Percentiles rank a stretch among this genome's conserved stretches.
Conservation (phyloP, 2,888 invertebrate genomes). For the Koerneria pararmatus region DNA sequence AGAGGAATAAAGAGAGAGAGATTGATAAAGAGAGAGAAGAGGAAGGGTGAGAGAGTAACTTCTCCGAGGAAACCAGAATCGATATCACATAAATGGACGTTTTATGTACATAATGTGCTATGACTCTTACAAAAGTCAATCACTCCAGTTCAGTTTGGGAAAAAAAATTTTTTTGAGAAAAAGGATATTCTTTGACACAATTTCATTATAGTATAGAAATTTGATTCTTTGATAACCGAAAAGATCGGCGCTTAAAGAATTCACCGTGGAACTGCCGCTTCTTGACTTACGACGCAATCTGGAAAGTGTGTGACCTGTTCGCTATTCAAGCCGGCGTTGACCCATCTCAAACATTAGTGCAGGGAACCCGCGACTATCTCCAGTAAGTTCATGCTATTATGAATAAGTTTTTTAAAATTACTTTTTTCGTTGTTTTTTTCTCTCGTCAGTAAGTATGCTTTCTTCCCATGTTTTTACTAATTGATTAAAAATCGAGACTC, state of each 20-base stretch:
- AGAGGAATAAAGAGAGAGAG: slow-evolving; percentile 9
- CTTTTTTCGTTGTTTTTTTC: too few species aligned
- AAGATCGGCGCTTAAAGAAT: slow-evolving; percentile 2
- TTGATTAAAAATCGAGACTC: too few species aligned
- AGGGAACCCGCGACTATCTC: slow-evolving; percentile 20
- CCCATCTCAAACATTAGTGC: slow-evolving; percentile 17
- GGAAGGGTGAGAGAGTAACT: neutral
- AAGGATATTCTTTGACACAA: neutral
- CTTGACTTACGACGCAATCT: slow-evolving; percentile 16
- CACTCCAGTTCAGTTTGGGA: neutral
- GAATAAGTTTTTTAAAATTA: too few species aligned
- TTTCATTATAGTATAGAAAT: neutral
- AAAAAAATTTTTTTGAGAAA: too few species aligned
- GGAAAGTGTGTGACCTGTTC: slow-evolving; percentile 24
- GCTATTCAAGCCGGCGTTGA: slow-evolving; percentile 15
- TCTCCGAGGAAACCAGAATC: neutral
- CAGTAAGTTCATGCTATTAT: slow-evolving; percentile 18
- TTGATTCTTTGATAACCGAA: neutral
- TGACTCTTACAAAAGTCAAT: neutral
- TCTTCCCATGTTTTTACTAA: too few species aligned
- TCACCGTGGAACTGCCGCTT: slow-evolving; percentile 21
- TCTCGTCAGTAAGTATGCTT: too few species aligned
- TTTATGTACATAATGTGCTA: neutral
- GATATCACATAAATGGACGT: neutral
- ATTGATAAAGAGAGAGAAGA: slow-evolving; percentile 23